Conservation (phyloP, 2,113 vertebrate genomes). For the Vulpes lagopus region DNA sequence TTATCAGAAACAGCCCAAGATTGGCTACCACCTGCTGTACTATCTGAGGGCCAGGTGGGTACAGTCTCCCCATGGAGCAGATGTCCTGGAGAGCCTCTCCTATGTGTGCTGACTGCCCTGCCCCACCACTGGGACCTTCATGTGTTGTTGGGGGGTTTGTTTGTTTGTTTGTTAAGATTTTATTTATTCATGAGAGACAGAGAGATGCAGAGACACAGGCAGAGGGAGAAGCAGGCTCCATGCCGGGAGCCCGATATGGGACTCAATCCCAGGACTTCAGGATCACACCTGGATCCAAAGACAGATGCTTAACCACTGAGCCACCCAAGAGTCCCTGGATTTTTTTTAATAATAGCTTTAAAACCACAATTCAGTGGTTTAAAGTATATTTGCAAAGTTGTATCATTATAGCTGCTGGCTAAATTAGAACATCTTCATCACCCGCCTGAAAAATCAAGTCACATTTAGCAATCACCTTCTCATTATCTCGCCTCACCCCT, state of each 20-base stretch:
- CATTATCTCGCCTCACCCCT: background rate
- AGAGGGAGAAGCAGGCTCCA: too few species aligned
- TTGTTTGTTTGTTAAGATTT: too few species aligned
- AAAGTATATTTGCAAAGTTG: background rate
- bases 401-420: background rate
- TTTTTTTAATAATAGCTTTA: background rate
- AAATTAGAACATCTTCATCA: background rate
- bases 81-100: background rate
- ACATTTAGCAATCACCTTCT: too few species aligned
- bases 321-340: too few species aligned
- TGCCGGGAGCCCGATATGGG: too few species aligned
- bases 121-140: background rate
- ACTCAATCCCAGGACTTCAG: too few species aligned
- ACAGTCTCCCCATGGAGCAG: fast-evolving
- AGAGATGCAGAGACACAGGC: too few species aligned
- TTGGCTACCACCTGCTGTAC: conserved; percentile 97
- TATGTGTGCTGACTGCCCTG: fast-evolving
- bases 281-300: too few species aligned
- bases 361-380: background rate
- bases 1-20: conserved; percentile 99
- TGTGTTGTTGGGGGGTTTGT: background rate
- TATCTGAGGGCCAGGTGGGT: conserved; percentile 96
- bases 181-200: too few species aligned
- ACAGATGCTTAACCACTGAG: too few species aligned
- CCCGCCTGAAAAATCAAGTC: background rate